Conservation (phyloP, 2,888 invertebrate species). For the Cryptosula pallasiana region DNA sequence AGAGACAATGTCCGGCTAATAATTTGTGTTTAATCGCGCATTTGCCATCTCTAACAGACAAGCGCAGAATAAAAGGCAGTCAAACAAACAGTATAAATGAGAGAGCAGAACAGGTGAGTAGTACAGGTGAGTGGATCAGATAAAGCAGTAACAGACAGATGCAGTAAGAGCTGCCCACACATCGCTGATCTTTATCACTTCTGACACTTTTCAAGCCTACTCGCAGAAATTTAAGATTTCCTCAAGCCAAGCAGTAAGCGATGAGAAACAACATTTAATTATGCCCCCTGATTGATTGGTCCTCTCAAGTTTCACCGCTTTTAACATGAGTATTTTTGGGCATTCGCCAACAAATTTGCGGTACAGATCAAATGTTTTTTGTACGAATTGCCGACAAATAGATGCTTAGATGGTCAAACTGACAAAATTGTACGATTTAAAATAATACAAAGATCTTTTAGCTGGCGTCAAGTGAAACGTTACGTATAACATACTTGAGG, state of each 20-base stretch:
- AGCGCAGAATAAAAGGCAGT: neutral
- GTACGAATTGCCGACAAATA: too few relatives aligned
- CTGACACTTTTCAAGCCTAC: neutral
- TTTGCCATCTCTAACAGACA: neutral
- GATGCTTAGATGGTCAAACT: too few relatives aligned
- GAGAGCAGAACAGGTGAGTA: too few relatives aligned
- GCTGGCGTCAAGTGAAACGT: too few relatives aligned
- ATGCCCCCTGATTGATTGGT: neutral
- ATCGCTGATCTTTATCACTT: neutral
- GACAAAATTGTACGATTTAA: too few relatives aligned
- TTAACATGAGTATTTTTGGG: neutral
- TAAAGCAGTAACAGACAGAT: neutral
- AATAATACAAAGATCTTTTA: too few relatives aligned
- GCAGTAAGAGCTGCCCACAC: neutral
- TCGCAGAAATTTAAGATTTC: too few relatives aligned
- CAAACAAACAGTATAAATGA: too few relatives aligned
- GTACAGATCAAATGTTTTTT: too few relatives aligned
- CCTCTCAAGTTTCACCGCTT: too few relatives aligned
- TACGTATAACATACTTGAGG: too few relatives aligned
- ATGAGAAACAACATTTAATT: neutral
- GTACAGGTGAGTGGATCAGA: constrained; percentile 2
- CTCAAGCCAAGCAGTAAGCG: neutral
- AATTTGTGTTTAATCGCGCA: neutral
- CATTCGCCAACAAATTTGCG: too few relatives aligned
- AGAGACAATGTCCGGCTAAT: neutral